Percentiles rank a stretch among this genome's conserved stretches.
These are phyloP conservation scores for Echinarachnius parma DNA, from an alignment of 53 echinoderm and acorn worm species.

Conservation along the genomic window DNA sequence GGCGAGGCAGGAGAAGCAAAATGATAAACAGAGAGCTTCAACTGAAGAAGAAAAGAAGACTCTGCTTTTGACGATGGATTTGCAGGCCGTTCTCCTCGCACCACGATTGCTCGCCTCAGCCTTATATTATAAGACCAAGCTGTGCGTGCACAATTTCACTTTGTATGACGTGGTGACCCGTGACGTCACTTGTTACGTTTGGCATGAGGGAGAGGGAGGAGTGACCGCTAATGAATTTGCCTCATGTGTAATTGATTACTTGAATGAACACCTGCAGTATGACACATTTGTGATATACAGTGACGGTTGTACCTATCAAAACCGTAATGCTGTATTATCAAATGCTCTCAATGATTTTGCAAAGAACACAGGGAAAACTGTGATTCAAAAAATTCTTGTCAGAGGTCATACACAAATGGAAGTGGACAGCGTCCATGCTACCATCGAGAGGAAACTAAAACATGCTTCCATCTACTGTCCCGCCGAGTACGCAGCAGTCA, in stretches of 20 bases:
- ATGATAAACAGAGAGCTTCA: constrained; percentile 8
- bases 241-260: constrained; percentile 34
- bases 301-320: constrained; percentile 46
- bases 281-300: constrained; percentile 44
- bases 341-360: constrained; percentile 44
- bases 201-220: constrained; percentile 49
- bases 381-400: constrained; percentile 45
- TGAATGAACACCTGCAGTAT: constrained; percentile 37
- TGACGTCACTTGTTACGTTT: no score
- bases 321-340: constrained; percentile 34
- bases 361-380: constrained; percentile 27
- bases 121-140: no score
- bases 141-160: constrained; percentile 17
- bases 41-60: constrained; percentile 38
- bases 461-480: constrained; percentile 45
- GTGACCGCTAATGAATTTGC: constrained; percentile 44
- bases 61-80: constrained; percentile 40
- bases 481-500: constrained; percentile 36
- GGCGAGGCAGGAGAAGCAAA: constrained; percentile 31
- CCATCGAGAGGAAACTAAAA: constrained; percentile 42
- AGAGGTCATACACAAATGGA: constrained; percentile 57
- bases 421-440: constrained; percentile 51
- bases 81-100: constrained; percentile 49
- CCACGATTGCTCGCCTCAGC: constrained; percentile 48
- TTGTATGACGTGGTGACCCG: constrained; percentile 40